These are phyloP conservation scores for Lamproptera curius DNA, from an alignment of 2,888 invertebrate species.

Conservation along the genomic window DNA sequence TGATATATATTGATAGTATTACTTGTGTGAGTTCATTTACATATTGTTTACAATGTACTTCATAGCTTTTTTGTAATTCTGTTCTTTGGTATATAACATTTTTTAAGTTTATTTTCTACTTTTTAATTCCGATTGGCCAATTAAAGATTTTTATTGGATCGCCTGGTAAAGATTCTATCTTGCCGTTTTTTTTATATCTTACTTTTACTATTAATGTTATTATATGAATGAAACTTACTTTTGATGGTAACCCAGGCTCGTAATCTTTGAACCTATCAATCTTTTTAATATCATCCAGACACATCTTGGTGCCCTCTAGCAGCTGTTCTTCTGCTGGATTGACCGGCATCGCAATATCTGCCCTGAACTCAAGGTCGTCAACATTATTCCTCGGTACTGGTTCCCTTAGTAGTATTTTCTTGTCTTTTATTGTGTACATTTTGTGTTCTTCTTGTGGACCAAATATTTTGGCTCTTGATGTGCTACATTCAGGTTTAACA, in stretches of 20 bases:
- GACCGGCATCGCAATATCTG: constrained; percentile 56
- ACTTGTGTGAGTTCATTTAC: too few relatives aligned
- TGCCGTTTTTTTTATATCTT: too few relatives aligned
- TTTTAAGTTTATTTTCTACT: not conserved
- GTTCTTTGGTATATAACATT: too few relatives aligned
- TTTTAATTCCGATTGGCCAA: too few relatives aligned
- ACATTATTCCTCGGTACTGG: constrained; percentile 30
- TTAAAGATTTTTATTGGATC: too few relatives aligned
- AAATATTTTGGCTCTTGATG: constrained; percentile 30
- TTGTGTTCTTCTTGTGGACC: constrained; percentile 54
- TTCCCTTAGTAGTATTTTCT: constrained; percentile 67
- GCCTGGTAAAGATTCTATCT: too few relatives aligned
- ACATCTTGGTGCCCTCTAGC: constrained; percentile 68
- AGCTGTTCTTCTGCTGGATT: constrained; percentile 56
- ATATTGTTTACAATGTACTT: too few relatives aligned
- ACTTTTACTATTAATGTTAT: too few relatives aligned
- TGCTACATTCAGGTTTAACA: constrained; percentile 27
- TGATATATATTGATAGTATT: too few relatives aligned
- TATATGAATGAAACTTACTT: too few relatives aligned
- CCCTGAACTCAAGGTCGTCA: constrained; percentile 40
- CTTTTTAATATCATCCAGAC: constrained; percentile 70
- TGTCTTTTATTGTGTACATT: constrained; percentile 73
- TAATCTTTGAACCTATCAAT: constrained; percentile 75
- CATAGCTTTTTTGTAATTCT: too few relatives aligned
- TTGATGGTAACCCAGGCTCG: constrained; percentile 70